Percentiles rank a stretch among this genome's conserved stretches.
These are phyloP conservation scores for Lucifuga dentata DNA, from an alignment of 2,113 vertebrate genomes.

Conservation along the genomic window DNA sequence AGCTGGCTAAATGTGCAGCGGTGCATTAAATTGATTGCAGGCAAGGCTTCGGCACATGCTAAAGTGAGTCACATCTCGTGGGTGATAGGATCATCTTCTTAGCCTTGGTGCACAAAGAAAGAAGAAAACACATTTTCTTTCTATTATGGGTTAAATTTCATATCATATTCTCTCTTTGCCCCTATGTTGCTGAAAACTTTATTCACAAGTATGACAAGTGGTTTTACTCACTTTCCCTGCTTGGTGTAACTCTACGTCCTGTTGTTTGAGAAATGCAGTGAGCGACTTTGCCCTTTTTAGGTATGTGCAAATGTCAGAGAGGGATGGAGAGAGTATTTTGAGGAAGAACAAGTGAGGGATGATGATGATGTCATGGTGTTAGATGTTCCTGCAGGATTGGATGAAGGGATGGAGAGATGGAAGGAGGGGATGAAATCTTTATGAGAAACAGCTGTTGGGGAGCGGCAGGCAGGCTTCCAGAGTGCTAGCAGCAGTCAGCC, in stretches of 20 bases:
- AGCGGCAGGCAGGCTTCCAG: constrained; percentile 54
- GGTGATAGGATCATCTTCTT: constrained; percentile 34
- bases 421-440: constrained; percentile 70
- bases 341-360: constrained; percentile 47
- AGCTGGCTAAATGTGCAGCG: constrained; percentile 67
- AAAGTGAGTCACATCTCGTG: constrained; percentile 37
- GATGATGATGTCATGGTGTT: constrained; percentile 80
- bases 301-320: constrained; percentile 62
- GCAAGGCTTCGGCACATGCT: constrained; percentile 57
- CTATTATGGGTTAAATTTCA: constrained; percentile 14
- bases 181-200: constrained; percentile 3
- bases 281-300: constrained; percentile 70
- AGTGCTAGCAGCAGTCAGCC: constrained; percentile 41
- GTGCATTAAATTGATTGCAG: constrained; percentile 78
- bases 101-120: constrained; percentile 42
- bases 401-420: constrained; percentile 51
- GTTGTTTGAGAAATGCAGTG: constrained; percentile 32
- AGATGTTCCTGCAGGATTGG: constrained; percentile 69
- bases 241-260: constrained; percentile 20
- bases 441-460: constrained; percentile 84
- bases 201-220: background rate
- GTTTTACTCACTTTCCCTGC: constrained; percentile 30
- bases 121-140: constrained; percentile 21
- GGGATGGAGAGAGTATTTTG: constrained; percentile 29
- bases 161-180: constrained; percentile 4